Percentiles rank a stretch among this genome's conserved stretches.
Conservation (phyloP, 2,888 invertebrate genomes). For the Drosophila sordidapex region DNA sequence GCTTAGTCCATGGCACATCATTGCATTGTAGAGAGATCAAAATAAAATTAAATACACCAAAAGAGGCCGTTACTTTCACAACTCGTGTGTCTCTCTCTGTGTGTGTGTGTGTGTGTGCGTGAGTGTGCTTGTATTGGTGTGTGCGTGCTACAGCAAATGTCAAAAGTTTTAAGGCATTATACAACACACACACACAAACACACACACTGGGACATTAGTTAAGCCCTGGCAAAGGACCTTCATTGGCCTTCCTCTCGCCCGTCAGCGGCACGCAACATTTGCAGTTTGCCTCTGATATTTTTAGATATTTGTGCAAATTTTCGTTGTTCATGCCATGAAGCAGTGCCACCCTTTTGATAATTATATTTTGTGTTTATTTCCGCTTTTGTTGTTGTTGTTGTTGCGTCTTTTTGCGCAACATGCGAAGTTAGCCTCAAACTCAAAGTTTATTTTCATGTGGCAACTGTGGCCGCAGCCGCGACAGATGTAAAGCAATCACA, state of each 20-base stretch:
- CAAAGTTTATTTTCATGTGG: constrained; percentile 37
- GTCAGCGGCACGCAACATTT: constrained; percentile 54
- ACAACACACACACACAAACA: constrained; percentile 9
- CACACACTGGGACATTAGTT: constrained; percentile 29
- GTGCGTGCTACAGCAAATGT: constrained; percentile 53
- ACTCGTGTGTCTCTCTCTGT: neutral
- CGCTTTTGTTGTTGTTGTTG: neutral
- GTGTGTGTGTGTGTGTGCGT: neutral
- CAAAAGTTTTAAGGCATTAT: constrained; percentile 45
- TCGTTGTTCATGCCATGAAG: constrained; percentile 19
- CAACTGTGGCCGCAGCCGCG: constrained; percentile 9
- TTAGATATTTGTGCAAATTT: constrained; percentile 55
- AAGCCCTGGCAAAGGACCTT: constrained; percentile 29
- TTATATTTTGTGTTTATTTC: constrained; percentile 30
- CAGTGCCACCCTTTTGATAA: constrained; percentile 22
- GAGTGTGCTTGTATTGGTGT: constrained; percentile 9
- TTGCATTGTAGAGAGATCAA: constrained; percentile 28
- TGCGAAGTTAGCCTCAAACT: constrained; percentile 4
- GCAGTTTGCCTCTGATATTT: constrained; percentile 44
- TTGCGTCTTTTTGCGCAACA: neutral
- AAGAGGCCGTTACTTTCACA: constrained; percentile 5
- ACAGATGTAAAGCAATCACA: constrained; percentile 60
- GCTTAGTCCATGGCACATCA: constrained; percentile 39
- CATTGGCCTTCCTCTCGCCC: constrained; percentile 26
- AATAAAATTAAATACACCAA: constrained; percentile 42